phyloP scores from a whole-genome alignment of 2,888 invertebrate genomes.

The Branchellion lobata region DNA sequence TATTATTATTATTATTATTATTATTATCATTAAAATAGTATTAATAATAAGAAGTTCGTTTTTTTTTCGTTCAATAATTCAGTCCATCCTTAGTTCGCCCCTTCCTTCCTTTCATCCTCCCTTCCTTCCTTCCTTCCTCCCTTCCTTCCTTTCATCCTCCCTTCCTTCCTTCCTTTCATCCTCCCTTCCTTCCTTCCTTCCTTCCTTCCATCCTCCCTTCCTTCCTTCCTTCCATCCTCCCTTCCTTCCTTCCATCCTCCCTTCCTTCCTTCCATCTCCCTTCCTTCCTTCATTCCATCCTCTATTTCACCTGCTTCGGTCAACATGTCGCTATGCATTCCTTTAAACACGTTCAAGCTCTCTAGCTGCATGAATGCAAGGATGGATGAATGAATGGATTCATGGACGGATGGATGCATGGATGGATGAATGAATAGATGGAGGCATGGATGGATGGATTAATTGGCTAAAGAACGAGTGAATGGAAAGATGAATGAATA shows the following conservation, averaged over 20 bases:
- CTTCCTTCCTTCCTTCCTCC: no score
- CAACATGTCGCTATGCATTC: neutral
- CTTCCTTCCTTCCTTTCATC: no score
- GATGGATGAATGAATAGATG: neutral
- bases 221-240: neutral
- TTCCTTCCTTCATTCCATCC: neutral
- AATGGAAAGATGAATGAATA: neutral
- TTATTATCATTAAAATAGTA: no score
- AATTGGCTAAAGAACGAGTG: neutral
- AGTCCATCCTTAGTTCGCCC: no score
- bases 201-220: no score
- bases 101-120: no score
- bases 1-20: neutral
- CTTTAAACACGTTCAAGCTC: neutral
- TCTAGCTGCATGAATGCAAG: neutral
- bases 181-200: no score
- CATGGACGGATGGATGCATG: neutral
- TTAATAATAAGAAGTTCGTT: no score
- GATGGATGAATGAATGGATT: neutral
- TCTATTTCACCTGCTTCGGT: neutral
- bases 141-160: no score
- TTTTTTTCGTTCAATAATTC: no score
- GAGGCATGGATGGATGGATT: neutral
- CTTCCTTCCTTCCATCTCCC: neutral
- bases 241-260: neutral